Conservation (phyloP, 92 coral and sea anemone genomes). For the Palythoa grandis region DNA sequence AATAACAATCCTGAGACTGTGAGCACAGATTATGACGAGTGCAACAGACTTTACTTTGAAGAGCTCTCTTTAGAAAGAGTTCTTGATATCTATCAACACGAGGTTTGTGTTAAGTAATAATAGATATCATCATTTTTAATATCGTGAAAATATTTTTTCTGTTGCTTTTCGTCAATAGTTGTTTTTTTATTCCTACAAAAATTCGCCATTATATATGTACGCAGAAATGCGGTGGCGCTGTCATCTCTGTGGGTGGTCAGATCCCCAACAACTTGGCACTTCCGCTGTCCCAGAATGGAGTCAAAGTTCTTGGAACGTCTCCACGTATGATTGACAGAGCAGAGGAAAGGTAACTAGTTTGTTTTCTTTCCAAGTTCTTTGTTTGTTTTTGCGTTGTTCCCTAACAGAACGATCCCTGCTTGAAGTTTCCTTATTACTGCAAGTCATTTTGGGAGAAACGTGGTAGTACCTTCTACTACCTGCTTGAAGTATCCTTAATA, state of each 20-base stretch:
- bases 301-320: constrained; percentile 89
- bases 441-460: not conserved
- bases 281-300: constrained; percentile 86
- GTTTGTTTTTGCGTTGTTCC: not conserved
- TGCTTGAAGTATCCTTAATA: not conserved
- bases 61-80: constrained; percentile 97
- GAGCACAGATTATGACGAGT: constrained; percentile 98
- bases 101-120: constrained; percentile 54
- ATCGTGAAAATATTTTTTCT: too few species aligned
- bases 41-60: constrained; percentile 97
- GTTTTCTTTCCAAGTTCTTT: not conserved
- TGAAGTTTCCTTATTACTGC: not conserved
- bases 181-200: not conserved
- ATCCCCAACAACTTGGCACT: constrained; percentile 96
- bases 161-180: not conserved
- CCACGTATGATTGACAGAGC: constrained; percentile 98
- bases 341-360: constrained; percentile 81
- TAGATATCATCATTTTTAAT: not conserved
- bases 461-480: not conserved
- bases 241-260: constrained; percentile 98
- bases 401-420: not conserved
- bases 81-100: constrained; percentile 94
- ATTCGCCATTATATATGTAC: not conserved
- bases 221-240: constrained; percentile 77
- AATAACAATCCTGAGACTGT: constrained; percentile 99